Base-by-base conservation (phyloP, 2,888 invertebrate genomes). In the Cosmia trapezina region DNA sequence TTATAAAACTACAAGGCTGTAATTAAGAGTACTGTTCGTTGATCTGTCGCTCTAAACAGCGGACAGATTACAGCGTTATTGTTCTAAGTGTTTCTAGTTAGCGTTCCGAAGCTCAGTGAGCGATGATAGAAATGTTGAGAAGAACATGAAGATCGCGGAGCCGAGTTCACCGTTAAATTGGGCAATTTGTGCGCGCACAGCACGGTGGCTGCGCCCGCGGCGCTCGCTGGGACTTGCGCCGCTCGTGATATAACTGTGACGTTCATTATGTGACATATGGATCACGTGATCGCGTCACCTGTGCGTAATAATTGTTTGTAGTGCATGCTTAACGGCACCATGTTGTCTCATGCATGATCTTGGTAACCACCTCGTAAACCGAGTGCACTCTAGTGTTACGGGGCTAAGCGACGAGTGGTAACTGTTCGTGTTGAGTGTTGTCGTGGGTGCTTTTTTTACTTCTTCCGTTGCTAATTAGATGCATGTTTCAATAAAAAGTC, bases 101-200 rank as follows among this genome's bases (percentile, higher is more conserved):
- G 73, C 84, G 80, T 76, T 59, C 81, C 77, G 67, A 70, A 76
- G 76, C 69, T 80, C 76, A 73, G 70, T 71, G 80, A 83, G 68
- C 75, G 49, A 84, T 80, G 79, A 79, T 85, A 86, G 85, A 80
- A 88, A 83, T 82, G 87, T 71, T 80, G 70, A 77, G 76, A 81
- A 76, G 71, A 77, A 80, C 80, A 76, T 76, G 78, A 80, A 84
- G 74, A 81, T 78, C 70, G 76, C 67, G 82, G 78, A 83, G 86
- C 63, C 72, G 83, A 79, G 76, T 91, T 91, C 92, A 94, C 95
- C 94, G 95, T 95, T 95, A 95, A 95, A 95, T 95, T 95, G 93
- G 94, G 90, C 93, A 94, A 94, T 95, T 95, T 93, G 91, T 91
- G 91, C 87, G 90, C 90, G 89, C 91, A 91, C 86, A 85, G 88